Conservation (phyloP, 2,797 vertebrate genomes). For the Anolis apletophallus region DNA sequence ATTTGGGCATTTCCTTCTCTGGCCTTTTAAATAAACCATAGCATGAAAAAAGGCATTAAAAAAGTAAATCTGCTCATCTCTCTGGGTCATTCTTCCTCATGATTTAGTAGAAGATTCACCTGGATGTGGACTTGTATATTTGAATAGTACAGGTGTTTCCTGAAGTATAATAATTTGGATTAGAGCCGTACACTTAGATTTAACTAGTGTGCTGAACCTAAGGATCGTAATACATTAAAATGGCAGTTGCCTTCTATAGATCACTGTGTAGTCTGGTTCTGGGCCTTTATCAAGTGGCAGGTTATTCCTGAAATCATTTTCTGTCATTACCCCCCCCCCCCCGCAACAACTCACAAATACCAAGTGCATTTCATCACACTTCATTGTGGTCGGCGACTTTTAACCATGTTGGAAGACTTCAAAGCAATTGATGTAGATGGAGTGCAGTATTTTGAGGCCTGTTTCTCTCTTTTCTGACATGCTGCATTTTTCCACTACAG, state of each 20-base stretch:
- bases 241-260: neutral
- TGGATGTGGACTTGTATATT: neutral
- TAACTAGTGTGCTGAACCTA: neutral
- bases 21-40: neutral
- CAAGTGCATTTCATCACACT: neutral
- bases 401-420: neutral
- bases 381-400: neutral
- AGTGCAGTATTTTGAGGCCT: conserved; percentile 14
- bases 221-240: neutral
- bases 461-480: conserved; percentile 10
- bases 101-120: neutral
- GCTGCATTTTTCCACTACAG: conserved; percentile 28
- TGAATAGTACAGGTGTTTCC: neutral
- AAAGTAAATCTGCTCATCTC: neutral
- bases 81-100: neutral
- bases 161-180: neutral
- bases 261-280: neutral
- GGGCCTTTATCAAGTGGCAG: neutral
- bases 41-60: neutral
- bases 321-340: too few species aligned
- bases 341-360: neutral
- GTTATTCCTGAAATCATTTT: neutral
- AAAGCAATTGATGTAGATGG: conserved; percentile 1
- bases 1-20: neutral
- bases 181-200: neutral